Evolutionary conservation across 2,797 vertebrate genomes (phyloP), one percentile per base, ranked within the genome.

Genomic region (Scyliorhinus canicula): DNA sequence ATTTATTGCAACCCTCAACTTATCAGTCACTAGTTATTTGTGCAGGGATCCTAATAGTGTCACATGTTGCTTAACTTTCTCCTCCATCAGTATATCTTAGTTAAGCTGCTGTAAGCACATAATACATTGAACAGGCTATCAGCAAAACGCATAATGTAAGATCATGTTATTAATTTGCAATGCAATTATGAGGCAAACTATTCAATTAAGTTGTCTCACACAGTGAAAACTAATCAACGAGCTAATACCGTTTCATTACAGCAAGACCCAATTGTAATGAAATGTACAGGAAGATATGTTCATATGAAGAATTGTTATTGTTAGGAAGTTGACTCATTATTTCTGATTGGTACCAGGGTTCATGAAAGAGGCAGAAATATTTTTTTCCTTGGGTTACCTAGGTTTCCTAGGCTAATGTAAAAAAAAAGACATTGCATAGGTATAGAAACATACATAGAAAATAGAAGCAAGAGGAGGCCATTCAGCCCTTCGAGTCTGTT

Each of bases 161-260:
- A 94, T 94, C 93, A 94, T 94, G 67, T 71, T 74, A 94, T 94
- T 94, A 94, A 94, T 94, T 94, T 94, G 93, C 93, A 71, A 94
- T 94, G 67, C 71, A 94, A 94, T 94, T 94, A 94, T 94, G 93
- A 94, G 67, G 28, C 93, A 94, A 94, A 94, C 93, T 94, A 94
- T 94, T 94, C 93, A 94, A 94, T 94, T 94, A 94, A 94, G 47
- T 94, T 94, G 93, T 94, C 93, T 94, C 93, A 74, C 67, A 94
- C 65, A 94, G 93, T 24, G 93, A 94, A 94, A 94, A 94, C 67
- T 94, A 94, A 94, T 94, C 93, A 94, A 74, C 93, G 74, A 94
- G 93, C 93, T 94, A 94, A 94, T 94, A 94, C 67, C 93, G 55
- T 94, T 94, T 74, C 93, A 94, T 94, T 94, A 74, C n/a, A 71